Evolutionary conservation across 2,888 invertebrate genomes (phyloP).

Genomic region (Netelia virgata): DNA sequence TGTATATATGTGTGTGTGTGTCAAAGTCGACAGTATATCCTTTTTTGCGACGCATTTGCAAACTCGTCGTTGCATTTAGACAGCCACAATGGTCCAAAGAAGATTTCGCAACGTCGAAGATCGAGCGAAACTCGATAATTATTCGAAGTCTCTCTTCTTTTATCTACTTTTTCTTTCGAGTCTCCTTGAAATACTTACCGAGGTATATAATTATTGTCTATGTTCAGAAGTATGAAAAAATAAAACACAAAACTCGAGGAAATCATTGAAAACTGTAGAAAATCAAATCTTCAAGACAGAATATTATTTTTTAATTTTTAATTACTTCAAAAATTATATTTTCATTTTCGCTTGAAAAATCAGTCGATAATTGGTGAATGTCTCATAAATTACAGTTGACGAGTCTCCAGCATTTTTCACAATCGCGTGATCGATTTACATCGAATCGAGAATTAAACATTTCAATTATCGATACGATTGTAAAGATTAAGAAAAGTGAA

Average conservation of each 20-base stretch:
- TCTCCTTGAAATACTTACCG: neutral
- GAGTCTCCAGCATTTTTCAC: no score
- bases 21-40: constrained; percentile 37
- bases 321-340: no score
- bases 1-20: neutral
- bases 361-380: no score
- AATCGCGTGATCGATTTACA: no score
- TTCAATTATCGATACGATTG: no score
- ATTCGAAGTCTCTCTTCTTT: constrained; percentile 22
- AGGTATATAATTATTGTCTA: neutral
- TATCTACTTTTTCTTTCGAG: neutral
- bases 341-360: no score
- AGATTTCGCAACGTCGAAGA: constrained; percentile 31
- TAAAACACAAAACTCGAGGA: no score
- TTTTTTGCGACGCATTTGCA: constrained; percentile 5
- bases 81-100: neutral
- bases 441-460: no score
- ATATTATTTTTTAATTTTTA: no score
- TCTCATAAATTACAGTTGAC: no score
- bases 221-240: neutral
- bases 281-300: no score
- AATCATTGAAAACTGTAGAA: no score
- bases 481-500: neutral
- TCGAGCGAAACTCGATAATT: constrained; percentile 60
- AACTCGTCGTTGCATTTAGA: constrained; percentile 36